Conservation (phyloP, 2,113 vertebrate genomes). For the Thymallus thymallus region DNA sequence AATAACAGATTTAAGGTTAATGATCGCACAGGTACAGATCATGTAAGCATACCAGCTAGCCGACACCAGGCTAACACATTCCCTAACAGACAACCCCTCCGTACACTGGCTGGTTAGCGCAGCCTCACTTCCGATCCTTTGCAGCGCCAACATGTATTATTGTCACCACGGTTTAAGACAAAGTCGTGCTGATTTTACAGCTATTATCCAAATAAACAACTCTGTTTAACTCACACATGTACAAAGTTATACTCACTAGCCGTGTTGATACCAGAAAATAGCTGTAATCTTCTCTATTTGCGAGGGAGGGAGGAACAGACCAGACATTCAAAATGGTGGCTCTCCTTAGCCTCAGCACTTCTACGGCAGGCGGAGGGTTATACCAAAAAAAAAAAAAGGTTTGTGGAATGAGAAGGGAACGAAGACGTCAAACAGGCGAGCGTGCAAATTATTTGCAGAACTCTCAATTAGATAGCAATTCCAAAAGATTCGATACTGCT, state of each 20-base stretch:
- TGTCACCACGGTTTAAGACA: slow-evolving; percentile 46
- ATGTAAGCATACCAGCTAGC: slow-evolving; percentile 27
- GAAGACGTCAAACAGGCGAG: background rate
- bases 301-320: slow-evolving; percentile 84
- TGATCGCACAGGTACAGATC: background rate
- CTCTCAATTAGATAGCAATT: background rate
- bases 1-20: background rate
- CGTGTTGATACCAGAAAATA: slow-evolving; percentile 79
- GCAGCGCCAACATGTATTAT: slow-evolving; percentile 46
- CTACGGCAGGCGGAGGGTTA: slow-evolving; percentile 91
- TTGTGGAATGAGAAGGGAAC: background rate
- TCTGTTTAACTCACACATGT: slow-evolving; percentile 15
- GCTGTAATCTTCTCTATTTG: slow-evolving; percentile 82
- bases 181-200: background rate
- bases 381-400: slow-evolving; percentile 35
- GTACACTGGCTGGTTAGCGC: slow-evolving; percentile 45
- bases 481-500: slow-evolving; percentile 35
- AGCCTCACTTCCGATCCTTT: slow-evolving; percentile 58
- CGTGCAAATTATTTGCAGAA: background rate
- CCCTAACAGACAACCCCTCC: slow-evolving; percentile 65
- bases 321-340: slow-evolving; percentile 98
- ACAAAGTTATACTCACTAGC: slow-evolving; percentile 78
- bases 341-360: slow-evolving; percentile 84
- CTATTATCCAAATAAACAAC: background rate
- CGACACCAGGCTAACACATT: slow-evolving; percentile 46